Conservation (phyloP, 2,113 vertebrate genomes). For the Protomyctophum bolini region DNA sequence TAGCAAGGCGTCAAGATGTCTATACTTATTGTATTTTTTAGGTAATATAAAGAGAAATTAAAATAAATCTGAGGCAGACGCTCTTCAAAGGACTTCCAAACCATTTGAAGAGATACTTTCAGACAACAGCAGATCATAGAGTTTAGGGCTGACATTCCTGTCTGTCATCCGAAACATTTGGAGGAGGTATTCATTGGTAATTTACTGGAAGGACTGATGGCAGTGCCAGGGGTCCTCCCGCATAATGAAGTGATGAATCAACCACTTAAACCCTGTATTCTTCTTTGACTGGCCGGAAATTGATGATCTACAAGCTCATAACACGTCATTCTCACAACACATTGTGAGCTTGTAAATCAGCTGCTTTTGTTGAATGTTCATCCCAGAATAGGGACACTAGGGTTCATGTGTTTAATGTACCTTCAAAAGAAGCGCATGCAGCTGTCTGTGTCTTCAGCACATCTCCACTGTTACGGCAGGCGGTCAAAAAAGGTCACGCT, state of each 20-base stretch:
- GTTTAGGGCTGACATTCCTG: background rate
- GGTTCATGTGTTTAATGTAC: constrained; percentile 16
- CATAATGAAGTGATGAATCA: constrained; percentile 29
- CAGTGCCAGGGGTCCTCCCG: background rate
- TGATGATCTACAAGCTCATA: no score
- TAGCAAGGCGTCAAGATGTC: constrained; percentile 64
- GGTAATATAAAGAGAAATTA: background rate
- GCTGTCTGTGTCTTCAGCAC: constrained; percentile 69
- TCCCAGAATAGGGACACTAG: no score
- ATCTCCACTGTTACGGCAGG: constrained; percentile 58
- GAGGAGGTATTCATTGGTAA: constrained; percentile 3
- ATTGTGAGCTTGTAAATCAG: no score
- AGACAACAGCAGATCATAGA: background rate
- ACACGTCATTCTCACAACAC: no score
- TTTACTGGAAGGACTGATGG: constrained; percentile 9
- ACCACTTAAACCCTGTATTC: no score
- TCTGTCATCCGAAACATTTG: constrained; percentile 13
- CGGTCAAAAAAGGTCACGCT: constrained; percentile 56
- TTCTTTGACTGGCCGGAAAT: no score
- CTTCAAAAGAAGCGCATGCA: constrained; percentile 64
- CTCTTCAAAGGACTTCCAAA: background rate
- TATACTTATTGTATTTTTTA: constrained; percentile 8
- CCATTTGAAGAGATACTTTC: background rate
- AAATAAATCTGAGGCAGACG: background rate
- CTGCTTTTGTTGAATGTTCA: no score